phyloP scores from a whole-genome alignment of 2,113 vertebrate genomes.

The Phylloscopus trochilus region DNA sequence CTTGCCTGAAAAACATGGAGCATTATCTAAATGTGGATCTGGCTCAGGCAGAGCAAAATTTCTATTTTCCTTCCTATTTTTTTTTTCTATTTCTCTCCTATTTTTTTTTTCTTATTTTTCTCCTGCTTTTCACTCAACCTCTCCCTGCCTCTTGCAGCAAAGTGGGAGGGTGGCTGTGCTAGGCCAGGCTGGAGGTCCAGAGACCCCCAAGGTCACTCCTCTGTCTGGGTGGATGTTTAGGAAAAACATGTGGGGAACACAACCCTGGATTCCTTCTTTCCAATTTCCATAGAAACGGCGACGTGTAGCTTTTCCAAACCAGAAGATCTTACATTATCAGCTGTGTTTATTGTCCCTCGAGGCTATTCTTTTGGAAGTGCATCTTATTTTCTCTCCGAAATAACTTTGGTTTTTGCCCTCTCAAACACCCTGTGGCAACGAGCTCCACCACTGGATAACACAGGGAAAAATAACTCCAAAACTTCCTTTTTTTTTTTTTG shows the following conservation, averaged over 20 bases:
- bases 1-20: neutral
- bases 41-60: neutral
- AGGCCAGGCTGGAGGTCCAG: neutral
- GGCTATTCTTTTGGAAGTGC: neutral
- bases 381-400: neutral
- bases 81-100: neutral
- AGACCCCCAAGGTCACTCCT: neutral
- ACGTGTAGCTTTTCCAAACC: neutral
- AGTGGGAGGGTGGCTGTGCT: rapidly evolving
- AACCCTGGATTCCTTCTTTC: neutral
- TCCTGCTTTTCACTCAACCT: neutral
- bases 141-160: neutral
- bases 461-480: neutral
- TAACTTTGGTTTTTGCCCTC: neutral
- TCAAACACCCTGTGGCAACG: neutral
- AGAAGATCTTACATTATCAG: neutral
- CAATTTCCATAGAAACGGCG: neutral
- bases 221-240: neutral
- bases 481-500: neutral
- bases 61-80: neutral
- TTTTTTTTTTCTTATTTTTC: neutral
- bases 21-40: neutral
- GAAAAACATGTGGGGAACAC: rapidly evolving
- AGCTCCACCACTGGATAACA: neutral
- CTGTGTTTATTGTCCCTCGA: neutral